A percentile compares a stretch with the other conserved stretches of the same genome.
These are phyloP conservation scores for Anarhynchus alexandrinus DNA, from an alignment of 2,113 vertebrate species.

Conservation along the genomic window DNA sequence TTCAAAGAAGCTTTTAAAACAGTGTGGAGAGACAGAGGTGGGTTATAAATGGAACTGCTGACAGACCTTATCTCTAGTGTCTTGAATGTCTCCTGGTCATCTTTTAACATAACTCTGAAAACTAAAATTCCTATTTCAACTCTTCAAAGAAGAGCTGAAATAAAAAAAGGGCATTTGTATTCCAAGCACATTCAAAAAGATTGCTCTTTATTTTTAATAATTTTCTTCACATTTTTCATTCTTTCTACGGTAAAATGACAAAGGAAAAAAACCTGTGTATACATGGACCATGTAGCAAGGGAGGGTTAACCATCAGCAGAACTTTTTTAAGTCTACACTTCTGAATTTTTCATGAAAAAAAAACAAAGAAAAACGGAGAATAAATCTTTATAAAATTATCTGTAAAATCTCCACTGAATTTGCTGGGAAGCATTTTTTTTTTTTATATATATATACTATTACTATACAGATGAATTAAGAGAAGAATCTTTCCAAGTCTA, in stretches of 20 bases:
- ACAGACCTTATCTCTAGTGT: slow-evolving; percentile 56
- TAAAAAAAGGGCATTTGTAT: not conserved
- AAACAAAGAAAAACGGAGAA: not conserved
- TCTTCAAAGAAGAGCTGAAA: not conserved
- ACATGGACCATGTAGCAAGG: not conserved
- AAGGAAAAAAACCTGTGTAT: not conserved
- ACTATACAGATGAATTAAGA: not conserved
- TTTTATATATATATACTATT: not conserved
- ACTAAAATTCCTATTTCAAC: slow-evolving; percentile 13
- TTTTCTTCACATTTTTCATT: not conserved
- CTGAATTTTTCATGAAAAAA: not conserved
- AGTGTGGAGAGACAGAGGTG: not conserved
- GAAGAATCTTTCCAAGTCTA: not conserved
- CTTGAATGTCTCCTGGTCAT: slow-evolving; percentile 32
- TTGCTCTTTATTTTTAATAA: not conserved
- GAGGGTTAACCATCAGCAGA: not conserved
- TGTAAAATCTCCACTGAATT: not conserved
- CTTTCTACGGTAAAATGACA: not conserved
- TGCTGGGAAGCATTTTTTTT: not conserved
- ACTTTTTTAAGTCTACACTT: not conserved
- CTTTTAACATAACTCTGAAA: slow-evolving; percentile 37
- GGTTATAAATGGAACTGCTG: slow-evolving; percentile 71
- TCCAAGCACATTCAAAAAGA: not conserved
- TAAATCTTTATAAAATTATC: not conserved
- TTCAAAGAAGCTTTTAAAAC: slow-evolving; percentile 72